A percentile compares a stretch with the other conserved stretches of the same genome.
Evolutionary conservation across 1,140 invertebrate species (phyloP).

Genomic region (Cataglyphis hispanica): DNA sequence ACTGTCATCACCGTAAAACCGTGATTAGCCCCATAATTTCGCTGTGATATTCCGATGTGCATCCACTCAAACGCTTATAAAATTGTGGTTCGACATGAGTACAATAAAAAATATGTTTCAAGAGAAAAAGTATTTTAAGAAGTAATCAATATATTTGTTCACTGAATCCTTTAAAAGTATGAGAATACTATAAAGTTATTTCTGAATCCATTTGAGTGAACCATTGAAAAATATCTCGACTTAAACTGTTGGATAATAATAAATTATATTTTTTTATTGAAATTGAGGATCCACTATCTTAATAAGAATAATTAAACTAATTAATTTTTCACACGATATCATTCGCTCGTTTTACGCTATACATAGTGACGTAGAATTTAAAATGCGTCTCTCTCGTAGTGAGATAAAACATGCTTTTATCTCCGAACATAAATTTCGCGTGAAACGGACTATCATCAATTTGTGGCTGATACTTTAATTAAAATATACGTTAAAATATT

Average conservation of each 20-base stretch:
- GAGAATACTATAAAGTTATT: too few relatives aligned
- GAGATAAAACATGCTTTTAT: conserved; percentile 62
- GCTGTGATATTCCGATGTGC: background rate
- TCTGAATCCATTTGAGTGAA: background rate
- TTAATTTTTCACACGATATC: background rate
- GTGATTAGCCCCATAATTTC: background rate
- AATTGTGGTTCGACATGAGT: background rate
- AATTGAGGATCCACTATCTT: background rate
- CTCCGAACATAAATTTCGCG: conserved; percentile 53
- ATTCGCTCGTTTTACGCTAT: background rate
- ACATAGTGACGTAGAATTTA: conserved; percentile 33
- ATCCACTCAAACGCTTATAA: background rate
- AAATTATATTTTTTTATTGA: background rate
- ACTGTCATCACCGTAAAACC: conserved; percentile 20
- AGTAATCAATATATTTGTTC: too few relatives aligned
- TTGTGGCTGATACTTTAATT: conserved; percentile 26
- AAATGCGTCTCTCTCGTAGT: conserved; percentile 62
- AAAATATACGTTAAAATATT: background rate
- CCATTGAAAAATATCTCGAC: background rate
- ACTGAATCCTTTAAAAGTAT: too few relatives aligned
- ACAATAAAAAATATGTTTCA: background rate
- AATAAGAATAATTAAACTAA: conserved; percentile 5
- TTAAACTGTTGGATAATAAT: background rate
- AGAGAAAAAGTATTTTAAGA: background rate
- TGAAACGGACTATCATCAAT: conserved; percentile 34